Base-by-base conservation (phyloP, 1,140 invertebrate genomes). In the Leptopilina clavipes region DNA sequence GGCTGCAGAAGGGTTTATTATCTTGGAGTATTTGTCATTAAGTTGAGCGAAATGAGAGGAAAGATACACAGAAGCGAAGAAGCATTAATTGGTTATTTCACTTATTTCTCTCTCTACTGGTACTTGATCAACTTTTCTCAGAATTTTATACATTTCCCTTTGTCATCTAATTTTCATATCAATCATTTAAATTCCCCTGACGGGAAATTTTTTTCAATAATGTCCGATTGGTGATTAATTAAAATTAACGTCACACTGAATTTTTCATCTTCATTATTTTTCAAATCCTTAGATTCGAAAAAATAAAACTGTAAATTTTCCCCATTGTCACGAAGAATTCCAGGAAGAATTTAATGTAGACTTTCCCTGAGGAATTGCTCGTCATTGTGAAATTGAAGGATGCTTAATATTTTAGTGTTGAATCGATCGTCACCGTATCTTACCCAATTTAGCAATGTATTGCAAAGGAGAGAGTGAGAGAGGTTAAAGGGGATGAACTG, bases 361-460 rank as follows among this genome's bases (percentile, higher is more conserved):
- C 5, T 31, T 31, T 31, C 25, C 22, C 59, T 31, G 59, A 65
- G 59, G 59, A 65, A 65, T 65, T 37, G 12, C 11, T 37, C 59
- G 70, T 73, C 79, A 76, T 82, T 74, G 71, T 40, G 59, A 76
- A 71, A 70, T 72, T 65, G 70, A 78, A 74, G 65, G 45, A 65
- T 76, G 73, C 78, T 80, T 80, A 82, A 80, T 82, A 80, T 79
- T 82, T 82, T 75, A 82, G 70, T 73, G 40, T 37, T 22, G 48
- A 73, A 79, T 79, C 79, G 79, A 82, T 81, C 76, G 77, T 43
- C 70, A 74, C 72, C 79, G 74, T 80, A 19, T 74, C 77, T 52
- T 75, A 80, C 65, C 76, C 74, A 77, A 31, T 73, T 59, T 75
- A 52, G 75, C 77, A 80, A 82, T 80, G 80, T 82, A 25, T 76